Evolutionary conservation across 2,888 invertebrate genomes (phyloP).

Genomic region (Stenodera caucasica): DNA sequence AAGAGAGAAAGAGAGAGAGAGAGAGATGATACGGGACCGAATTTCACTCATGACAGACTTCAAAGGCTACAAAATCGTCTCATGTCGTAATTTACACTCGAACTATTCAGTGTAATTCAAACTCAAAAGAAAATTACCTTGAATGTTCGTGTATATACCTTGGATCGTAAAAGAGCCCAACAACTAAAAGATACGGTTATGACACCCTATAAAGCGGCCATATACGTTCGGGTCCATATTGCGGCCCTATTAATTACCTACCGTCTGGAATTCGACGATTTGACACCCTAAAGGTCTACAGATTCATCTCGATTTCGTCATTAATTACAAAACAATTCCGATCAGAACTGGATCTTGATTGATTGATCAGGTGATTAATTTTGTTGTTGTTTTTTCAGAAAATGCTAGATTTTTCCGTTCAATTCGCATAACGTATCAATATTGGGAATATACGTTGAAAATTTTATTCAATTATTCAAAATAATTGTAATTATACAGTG

Average conservation of each 20-base stretch:
- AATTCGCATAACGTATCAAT: too few species aligned
- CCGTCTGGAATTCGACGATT: conserved; percentile 11
- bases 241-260: conserved; percentile 28
- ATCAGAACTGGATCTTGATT: too few species aligned
- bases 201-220: conserved; percentile 43
- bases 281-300: too few species aligned
- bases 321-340: too few species aligned
- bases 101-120: conserved; percentile 51
- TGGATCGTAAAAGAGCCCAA: conserved; percentile 43
- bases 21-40: conserved; percentile 38
- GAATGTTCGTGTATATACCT: conserved; percentile 43
- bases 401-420: too few species aligned
- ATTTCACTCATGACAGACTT: conserved; percentile 47
- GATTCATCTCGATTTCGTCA: too few species aligned
- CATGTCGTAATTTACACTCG: conserved; percentile 51
- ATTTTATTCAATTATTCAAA: not conserved
- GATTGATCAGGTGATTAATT: too few species aligned
- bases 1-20: too few species aligned
- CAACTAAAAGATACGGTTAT: conserved; percentile 40
- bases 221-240: conserved; percentile 21
- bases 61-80: conserved; percentile 47
- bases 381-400: too few species aligned
- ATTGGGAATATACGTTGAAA: too few species aligned
- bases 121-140: conserved; percentile 50
- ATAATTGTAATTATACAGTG: not conserved